Base-by-base conservation (phyloP, 1,140 invertebrate genomes). In the Drosophila hydei region DNA sequence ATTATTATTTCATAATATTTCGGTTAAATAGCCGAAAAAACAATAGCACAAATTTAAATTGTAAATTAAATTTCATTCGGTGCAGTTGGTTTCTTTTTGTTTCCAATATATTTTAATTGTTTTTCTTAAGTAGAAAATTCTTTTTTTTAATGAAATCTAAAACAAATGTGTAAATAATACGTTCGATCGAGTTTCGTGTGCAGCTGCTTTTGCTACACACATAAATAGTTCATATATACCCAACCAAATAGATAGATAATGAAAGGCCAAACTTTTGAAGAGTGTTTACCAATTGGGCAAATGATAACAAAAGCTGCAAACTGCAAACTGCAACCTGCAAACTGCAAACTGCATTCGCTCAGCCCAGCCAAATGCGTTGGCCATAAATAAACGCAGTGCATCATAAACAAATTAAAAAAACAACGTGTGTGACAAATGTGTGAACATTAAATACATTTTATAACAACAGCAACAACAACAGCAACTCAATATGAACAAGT, bases 381-480 rank as follows among this genome's bases (percentile, higher is more conserved):
- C 43, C 19, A 45, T 47, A 52, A 48, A 33, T 55, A 23, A 50
- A 50, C 60, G 69, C 69, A 58, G 38, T 50, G 47, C 47, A 50
- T 56, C 18, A 58, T 54, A 52, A 72, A 60, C 60, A 77, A 84
- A 77, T 63, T 62, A 77, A 72, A 85, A 85, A 42, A 85, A 77
- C 77, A 81, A 75, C 81, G 77, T 33, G 11, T 33, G 30, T 88
- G 83, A 88, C 81, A 81, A 81, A 81, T 81, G 83, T 85, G 81
- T 77, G 81, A 85, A 88, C 83, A 87, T 79, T 87, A 88, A 89
- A 88, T 76, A 88, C 64, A 87, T 64, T 77, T 79, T 70, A 65
- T 54, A 76, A 68, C 27, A 68, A 65, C 47, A 65, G 7, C 27
- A 33, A 45, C 9, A 21, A 2, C 6, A 18, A 43, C 12, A 38